Base-by-base conservation (phyloP, 2,888 invertebrate genomes). In the Ditylenchus weischeri region DNA sequence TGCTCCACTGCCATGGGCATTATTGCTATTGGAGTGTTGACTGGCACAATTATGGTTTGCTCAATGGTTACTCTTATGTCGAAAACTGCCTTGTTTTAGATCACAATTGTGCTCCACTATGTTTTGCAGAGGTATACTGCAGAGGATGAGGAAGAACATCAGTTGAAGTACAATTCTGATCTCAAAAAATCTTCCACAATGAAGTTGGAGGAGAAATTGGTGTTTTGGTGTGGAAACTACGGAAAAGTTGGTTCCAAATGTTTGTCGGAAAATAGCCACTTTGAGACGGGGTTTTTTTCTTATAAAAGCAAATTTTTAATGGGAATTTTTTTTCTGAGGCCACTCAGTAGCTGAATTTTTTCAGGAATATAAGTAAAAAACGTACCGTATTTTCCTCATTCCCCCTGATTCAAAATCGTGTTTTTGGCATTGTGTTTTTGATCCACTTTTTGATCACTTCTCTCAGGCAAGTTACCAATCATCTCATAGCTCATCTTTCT, bases 241-340 rank as follows among this genome's bases (percentile, higher is more conserved):
- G 68, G 68, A 5, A 35, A 59, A 59, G 57, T 54, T 13, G 29
- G 57, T 29, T 54, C 8, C 13, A 54, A 13, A 15, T 2, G 8
- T 54, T 18, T 6, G 6, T 6, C 21, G n/a, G 50, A 19, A 6
- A 21, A 50, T 19, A 21, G 1, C 6, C 50, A 6, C 15, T n/a
- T n/a, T 23, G 8, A 84, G n/a, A n/a, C n/a, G n/a, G n/a, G n/a
- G n/a, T n/a, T n/a, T n/a, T n/a, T n/a, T n/a, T n/a, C n/a, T n/a
- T n/a, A 84, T 84, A 85, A 84, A 50, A 50, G n/a, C 6, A 29
- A 5, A 2, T 29, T 29, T 29, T 29, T 29, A n/a, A 5, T 29
- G 29, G 5, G 29, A 29, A 29, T 29, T 29, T 29, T 29, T 29
- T 29, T 50, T n/a, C 3, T 19, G 21, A 19, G 6, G 50, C n/a